phyloP scores from a whole-genome alignment of 1,140 invertebrate genomes.

The Tetranychus cinnabarinus region DNA sequence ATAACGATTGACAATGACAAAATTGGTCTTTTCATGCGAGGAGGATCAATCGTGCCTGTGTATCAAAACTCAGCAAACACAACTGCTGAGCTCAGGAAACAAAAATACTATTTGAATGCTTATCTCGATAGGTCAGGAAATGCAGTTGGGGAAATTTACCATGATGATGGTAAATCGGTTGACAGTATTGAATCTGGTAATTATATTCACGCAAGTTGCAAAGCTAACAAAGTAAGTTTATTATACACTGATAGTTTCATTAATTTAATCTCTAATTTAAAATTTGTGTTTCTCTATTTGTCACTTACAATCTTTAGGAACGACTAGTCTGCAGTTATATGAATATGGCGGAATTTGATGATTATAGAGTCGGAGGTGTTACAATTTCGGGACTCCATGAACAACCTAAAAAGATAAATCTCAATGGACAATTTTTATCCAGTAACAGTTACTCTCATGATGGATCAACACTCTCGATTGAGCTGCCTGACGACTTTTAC shows the following conservation, averaged over 20 bases:
- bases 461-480: not conserved
- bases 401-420: not conserved
- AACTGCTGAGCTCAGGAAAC: constrained; percentile 34
- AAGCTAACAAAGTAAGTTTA: not conserved
- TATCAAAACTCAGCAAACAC: constrained; percentile 33
- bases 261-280: not conserved
- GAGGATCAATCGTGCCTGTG: constrained; percentile 42
- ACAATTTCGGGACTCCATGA: not conserved
- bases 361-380: not conserved
- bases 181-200: not conserved
- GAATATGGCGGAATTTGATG: not conserved
- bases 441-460: not conserved
- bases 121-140: constrained; percentile 27
- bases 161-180: constrained; percentile 42
- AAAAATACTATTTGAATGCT: constrained; percentile 32
- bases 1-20: constrained; percentile 32
- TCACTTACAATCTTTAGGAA: not conserved
- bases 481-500: not conserved
- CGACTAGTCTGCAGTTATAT: not conserved
- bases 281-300: not conserved
- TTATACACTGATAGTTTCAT: not conserved
- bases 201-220: not conserved
- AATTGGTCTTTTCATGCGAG: constrained; percentile 41
- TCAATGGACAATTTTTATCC: not conserved
- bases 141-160: constrained; percentile 40